A percentile compares a stretch with the other conserved stretches of the same genome.
These are phyloP conservation scores for Cantharis rufa DNA, from an alignment of 2,888 invertebrate species.

Conservation along the genomic window DNA sequence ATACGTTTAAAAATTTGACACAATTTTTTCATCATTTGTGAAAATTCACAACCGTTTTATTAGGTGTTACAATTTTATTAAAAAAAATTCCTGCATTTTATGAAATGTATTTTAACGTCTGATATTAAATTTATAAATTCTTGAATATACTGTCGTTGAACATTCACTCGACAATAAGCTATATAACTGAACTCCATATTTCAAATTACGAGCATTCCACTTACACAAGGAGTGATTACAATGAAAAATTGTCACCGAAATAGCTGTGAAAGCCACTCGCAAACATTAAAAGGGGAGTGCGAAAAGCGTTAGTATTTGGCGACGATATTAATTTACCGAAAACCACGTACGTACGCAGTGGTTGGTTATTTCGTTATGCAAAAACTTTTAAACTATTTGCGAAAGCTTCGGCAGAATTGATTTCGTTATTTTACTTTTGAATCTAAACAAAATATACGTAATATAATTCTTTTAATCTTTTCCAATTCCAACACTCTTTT, in stretches of 20 bases:
- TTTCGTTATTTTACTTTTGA: not conserved
- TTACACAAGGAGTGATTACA: slow-evolving; percentile 10
- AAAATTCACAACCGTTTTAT: not conserved
- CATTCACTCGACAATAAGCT: not conserved
- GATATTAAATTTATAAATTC: not conserved
- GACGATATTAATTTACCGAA: not conserved
- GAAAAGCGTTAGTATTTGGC: slow-evolving; percentile 1
- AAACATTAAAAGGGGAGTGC: slow-evolving; percentile 10
- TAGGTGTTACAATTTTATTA: not conserved
- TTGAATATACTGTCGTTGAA: not conserved
- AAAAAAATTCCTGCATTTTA: not conserved
- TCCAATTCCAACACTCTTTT: not conserved
- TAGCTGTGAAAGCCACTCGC: slow-evolving; percentile 7
- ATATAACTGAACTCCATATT: not conserved
- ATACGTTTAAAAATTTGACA: not conserved
- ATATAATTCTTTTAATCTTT: not conserved
- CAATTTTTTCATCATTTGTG: not conserved
- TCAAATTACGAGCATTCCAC: slow-evolving; percentile 17
- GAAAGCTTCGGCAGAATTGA: not conserved
- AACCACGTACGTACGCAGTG: not conserved
- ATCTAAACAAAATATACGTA: not conserved
- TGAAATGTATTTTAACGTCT: not conserved
- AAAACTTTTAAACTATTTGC: not conserved
- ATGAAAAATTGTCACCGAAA: slow-evolving; percentile 17
- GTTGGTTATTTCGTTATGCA: not conserved